Conservation (phyloP, 2,113 vertebrate genomes). For the Excalfactoria chinensis region DNA sequence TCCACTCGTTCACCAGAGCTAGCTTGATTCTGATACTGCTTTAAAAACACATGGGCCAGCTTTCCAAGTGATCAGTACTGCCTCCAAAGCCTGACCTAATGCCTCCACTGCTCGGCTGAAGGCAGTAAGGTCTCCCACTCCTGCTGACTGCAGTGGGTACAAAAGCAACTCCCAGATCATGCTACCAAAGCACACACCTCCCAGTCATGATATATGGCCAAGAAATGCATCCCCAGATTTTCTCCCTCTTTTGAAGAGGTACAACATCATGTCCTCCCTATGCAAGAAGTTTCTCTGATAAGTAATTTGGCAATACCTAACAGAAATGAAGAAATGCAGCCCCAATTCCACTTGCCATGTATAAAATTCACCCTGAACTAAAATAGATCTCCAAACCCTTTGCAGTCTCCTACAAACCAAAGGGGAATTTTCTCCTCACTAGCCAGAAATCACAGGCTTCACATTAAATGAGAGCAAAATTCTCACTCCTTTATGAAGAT, state of each 20-base stretch:
- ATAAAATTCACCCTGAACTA: background rate
- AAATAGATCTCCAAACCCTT: background rate
- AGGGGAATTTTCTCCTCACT: background rate
- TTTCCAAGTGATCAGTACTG: background rate
- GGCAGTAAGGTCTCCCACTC: background rate
- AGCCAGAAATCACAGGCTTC: background rate
- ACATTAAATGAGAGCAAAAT: background rate
- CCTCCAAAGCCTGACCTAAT: background rate
- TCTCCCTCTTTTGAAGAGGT: background rate
- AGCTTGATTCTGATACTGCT: background rate
- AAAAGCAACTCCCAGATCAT: background rate
- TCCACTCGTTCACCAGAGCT: background rate
- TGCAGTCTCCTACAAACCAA: background rate
- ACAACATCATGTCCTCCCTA: background rate
- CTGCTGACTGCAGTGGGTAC: background rate
- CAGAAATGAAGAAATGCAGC: background rate
- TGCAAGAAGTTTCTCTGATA: accelerated
- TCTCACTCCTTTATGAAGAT: background rate
- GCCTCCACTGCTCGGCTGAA: background rate
- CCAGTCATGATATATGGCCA: background rate
- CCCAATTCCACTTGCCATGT: background rate
- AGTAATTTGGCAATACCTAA: background rate
- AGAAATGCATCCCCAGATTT: background rate
- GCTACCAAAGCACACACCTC: background rate
- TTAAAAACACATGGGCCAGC: background rate